Base-by-base conservation (phyloP, 1,140 invertebrate species). In the Drosophila lacertosa region DNA sequence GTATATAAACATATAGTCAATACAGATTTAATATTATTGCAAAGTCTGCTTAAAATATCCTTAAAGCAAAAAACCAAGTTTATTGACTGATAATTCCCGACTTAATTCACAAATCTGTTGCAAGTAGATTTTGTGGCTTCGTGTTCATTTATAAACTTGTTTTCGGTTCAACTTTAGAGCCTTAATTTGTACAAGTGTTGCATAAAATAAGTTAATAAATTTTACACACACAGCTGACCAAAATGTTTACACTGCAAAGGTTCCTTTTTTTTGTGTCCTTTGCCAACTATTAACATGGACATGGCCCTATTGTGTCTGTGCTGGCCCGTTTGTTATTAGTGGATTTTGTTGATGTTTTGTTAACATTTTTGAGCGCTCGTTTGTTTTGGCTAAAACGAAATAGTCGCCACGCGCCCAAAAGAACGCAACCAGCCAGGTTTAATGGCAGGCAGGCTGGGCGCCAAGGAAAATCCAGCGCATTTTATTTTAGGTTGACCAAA, bases 331-430 rank as follows among this genome's bases (percentile, higher is more conserved):
- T 40, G 35, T 63, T 78, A 68, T 40, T 64, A 15, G 22, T 63
- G 48, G 40, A 54, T 75, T 58, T 64, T 64, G 57, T 63, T 70
- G 63, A 54, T 79, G 67, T 78, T 74, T 74, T 63, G 57, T 58
- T 63, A 65, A 64, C 35, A 63, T 68, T 74, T 78, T 74, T 44
- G 33, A 26, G 22, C 3, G 20, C 26, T 40, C 29, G 29, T 63
- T 53, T 53, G 59, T 53, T 63, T 63, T 50, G 37, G 9, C 40
- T 10, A 37, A 26, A 55, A 15, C 33, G 2, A 64, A 64, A 55
- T 64, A 18, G 22, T 18, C 29, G 48, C 11, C 50, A 55, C 62
- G 32, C 48, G 60, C 48, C 35, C 55, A 47, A 3, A 35, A 37
- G 5, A 24, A 51, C 10, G n/a, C n/a, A 54, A n/a, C 15, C 3